Evolutionary conservation across 2,888 invertebrate species (phyloP).

Genomic region (Gastracanthus pulcherrimus): DNA sequence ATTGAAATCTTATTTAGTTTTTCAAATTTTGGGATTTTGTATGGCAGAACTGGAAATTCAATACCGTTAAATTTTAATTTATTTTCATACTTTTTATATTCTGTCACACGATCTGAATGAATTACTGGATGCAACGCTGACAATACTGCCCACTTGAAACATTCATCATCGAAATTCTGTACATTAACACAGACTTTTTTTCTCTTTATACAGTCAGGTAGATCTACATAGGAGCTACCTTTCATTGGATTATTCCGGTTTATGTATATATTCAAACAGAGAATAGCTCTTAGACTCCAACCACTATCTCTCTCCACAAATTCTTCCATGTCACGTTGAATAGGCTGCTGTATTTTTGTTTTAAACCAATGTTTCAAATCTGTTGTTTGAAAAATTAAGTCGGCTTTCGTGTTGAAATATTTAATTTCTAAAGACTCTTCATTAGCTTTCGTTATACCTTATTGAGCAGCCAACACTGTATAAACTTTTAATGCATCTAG

Average conservation of each 20-base stretch:
- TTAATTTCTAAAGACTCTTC: too few relatives aligned
- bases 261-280: not conserved
- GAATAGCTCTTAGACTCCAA: not conserved
- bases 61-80: conserved; percentile 58
- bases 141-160: conserved; percentile 63
- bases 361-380: too few relatives aligned
- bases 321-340: too few relatives aligned
- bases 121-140: conserved; percentile 60
- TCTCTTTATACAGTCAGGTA: not conserved
- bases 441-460: too few relatives aligned
- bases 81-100: too few relatives aligned
- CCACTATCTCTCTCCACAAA: not conserved
- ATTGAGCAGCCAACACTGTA: too few relatives aligned
- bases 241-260: not conserved
- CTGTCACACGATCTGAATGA: conserved; percentile 38
- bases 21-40: too few relatives aligned
- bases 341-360: too few relatives aligned
- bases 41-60: conserved; percentile 60
- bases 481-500: too few relatives aligned
- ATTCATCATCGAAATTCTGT: conserved; percentile 60
- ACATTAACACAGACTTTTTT: conserved; percentile 63
- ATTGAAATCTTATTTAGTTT: too few relatives aligned
- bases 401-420: too few relatives aligned
- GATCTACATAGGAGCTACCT: not conserved
- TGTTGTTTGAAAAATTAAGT: too few relatives aligned